Conservation (phyloP, 2,797 vertebrate species). For the Meriones psammophilus region DNA sequence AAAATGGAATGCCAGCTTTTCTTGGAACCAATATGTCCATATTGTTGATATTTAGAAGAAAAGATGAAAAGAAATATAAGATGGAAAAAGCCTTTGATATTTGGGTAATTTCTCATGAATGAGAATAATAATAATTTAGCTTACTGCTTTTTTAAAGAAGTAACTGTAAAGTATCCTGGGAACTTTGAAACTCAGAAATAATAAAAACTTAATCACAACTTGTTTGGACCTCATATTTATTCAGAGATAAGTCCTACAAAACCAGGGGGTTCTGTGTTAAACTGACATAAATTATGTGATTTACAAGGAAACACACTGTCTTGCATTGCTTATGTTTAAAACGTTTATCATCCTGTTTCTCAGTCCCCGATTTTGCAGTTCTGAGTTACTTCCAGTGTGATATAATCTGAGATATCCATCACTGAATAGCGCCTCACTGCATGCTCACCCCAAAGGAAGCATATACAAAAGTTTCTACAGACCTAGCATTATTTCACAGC, state of each 20-base stretch:
- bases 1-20: slow-evolving; percentile 68
- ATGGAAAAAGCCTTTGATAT: slow-evolving; percentile 17
- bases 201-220: neutral
- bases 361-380: neutral
- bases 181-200: neutral
- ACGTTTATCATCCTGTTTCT: neutral
- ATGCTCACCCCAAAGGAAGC: too few species aligned
- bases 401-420: neutral
- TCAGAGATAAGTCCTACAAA: slow-evolving; percentile 23
- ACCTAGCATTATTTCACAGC: neutral
- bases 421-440: neutral
- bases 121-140: neutral
- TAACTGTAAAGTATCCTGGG: neutral
- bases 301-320: neutral
- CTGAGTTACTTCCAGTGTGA: rapidly evolving
- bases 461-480: neutral
- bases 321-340: neutral
- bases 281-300: slow-evolving; percentile 15
- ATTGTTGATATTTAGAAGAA: slow-evolving; percentile 67
- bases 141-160: neutral
- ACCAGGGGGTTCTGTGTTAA: neutral
- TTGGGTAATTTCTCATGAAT: slow-evolving; percentile 20
- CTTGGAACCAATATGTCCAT: slow-evolving; percentile 53
- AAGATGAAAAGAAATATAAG: slow-evolving; percentile 75
- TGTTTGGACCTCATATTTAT: neutral